These are phyloP conservation scores for Pogonomyrmex californicus DNA, from an alignment of 1,140 invertebrate genomes.

Conservation along the genomic window DNA sequence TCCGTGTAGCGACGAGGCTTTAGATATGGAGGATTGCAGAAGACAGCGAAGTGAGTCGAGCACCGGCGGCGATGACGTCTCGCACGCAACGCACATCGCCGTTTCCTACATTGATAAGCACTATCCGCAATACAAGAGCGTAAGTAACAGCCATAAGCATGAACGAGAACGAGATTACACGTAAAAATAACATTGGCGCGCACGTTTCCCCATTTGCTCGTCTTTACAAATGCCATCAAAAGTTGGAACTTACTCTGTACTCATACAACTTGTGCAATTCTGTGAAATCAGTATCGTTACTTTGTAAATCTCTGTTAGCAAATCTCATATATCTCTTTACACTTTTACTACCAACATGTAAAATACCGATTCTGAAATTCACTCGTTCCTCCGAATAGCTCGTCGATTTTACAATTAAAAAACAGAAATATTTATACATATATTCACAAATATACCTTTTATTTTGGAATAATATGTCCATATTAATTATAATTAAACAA, in stretches of 20 bases:
- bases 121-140: constrained; percentile 84
- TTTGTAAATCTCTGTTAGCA: not conserved
- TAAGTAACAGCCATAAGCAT: constrained; percentile 70
- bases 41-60: constrained; percentile 92
- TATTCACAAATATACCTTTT: too few species aligned
- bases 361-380: too few species aligned
- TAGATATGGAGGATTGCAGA: constrained; percentile 90
- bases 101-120: constrained; percentile 86
- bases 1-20: constrained; percentile 88
- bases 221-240: not conserved
- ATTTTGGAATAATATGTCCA: too few species aligned
- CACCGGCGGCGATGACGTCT: constrained; percentile 90
- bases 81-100: constrained; percentile 90
- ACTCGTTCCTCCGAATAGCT: too few species aligned
- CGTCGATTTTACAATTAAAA: too few species aligned
- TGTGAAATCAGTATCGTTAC: not conserved
- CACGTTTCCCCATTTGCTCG: not conserved
- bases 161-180: not conserved
- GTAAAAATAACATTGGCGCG: not conserved
- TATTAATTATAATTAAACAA: too few species aligned
- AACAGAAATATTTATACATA: too few species aligned
- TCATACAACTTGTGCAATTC: not conserved
- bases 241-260: not conserved
- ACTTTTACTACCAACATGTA: not conserved
- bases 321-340: not conserved